Conservation (phyloP, 2,888 invertebrate genomes). For the Temnothorax unifasciatus region DNA sequence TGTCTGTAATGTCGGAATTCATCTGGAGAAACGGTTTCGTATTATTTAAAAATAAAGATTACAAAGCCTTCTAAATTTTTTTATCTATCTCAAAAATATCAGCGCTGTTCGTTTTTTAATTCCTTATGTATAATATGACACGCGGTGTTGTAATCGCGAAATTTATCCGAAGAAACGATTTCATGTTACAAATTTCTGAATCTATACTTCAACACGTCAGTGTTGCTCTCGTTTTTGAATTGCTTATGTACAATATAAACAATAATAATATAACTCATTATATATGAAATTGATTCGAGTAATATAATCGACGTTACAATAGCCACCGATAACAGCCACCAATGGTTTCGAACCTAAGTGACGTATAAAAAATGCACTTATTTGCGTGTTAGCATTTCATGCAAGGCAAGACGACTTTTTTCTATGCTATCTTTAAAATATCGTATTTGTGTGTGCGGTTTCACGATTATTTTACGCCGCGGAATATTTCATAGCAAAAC, state of each 20-base stretch:
- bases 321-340: background rate
- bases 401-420: background rate
- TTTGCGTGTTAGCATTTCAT: background rate
- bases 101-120: background rate
- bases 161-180: background rate
- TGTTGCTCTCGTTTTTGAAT: background rate
- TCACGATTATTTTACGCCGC: constrained; percentile 4
- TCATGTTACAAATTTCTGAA: background rate
- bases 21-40: background rate
- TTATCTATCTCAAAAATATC: background rate
- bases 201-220: background rate
- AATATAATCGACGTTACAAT: background rate
- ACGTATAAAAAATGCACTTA: background rate
- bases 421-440: background rate
- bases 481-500: constrained; percentile 5
- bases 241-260: background rate
- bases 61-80: background rate
- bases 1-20: background rate
- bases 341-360: background rate
- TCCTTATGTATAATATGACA: background rate
- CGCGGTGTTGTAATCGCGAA: background rate
- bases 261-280: background rate
- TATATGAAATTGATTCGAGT: background rate
- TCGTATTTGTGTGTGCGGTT: background rate
- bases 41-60: background rate